These are phyloP conservation scores for Triplophysa siluroides DNA, from an alignment of 2,113 vertebrate genomes.

Conservation along the genomic window DNA sequence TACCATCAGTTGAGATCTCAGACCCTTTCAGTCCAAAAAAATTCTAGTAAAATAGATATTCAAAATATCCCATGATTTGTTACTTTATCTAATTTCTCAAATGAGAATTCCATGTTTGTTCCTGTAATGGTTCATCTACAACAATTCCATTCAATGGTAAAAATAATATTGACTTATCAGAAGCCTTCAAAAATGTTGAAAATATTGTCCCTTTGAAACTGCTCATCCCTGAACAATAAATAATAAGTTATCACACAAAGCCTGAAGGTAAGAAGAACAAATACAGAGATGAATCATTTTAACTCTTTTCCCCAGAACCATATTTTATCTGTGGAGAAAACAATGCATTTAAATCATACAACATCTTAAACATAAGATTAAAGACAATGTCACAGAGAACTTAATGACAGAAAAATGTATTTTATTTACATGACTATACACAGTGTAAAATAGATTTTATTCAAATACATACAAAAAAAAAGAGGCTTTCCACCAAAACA, in stretches of 20 bases:
- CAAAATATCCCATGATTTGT: too few relatives aligned
- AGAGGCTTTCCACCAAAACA: slow-evolving; percentile 79
- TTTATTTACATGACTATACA: slow-evolving; percentile 76
- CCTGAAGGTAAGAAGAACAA: background rate
- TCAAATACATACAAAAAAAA: slow-evolving; percentile 92
- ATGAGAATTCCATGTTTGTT: too few relatives aligned
- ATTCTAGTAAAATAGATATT: too few relatives aligned
- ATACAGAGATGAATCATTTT: background rate
- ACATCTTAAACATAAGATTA: background rate
- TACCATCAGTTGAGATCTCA: background rate
- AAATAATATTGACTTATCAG: too few relatives aligned
- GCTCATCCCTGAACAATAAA: too few relatives aligned
- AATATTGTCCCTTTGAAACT: too few relatives aligned
- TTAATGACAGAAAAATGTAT: slow-evolving; percentile 55
- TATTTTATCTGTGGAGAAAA: background rate
- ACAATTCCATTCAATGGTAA: too few relatives aligned
- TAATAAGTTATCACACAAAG: too few relatives aligned
- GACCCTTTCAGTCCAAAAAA: too few relatives aligned
- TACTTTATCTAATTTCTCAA: too few relatives aligned
- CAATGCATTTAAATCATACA: background rate
- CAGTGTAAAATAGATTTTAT: slow-evolving; percentile 97
- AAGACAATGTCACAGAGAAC: slow-evolving; percentile 3
- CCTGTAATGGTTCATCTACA: too few relatives aligned
- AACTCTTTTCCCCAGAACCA: background rate
- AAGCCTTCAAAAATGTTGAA: too few relatives aligned